Base-by-base conservation (phyloP, 2,888 invertebrate genomes). In the Apeira syringaria region DNA sequence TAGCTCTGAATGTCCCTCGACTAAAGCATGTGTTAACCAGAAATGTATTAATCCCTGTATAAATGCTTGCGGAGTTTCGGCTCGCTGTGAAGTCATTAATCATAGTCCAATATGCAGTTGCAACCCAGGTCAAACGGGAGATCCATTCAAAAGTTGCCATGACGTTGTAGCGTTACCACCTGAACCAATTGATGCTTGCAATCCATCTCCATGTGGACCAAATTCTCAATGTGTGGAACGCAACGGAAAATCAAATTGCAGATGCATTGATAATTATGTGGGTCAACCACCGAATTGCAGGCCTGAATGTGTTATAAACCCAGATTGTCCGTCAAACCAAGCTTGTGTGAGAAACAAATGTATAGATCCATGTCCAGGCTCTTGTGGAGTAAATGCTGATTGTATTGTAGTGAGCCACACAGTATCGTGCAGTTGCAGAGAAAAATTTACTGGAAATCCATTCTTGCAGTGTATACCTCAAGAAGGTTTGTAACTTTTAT, bases 101-200 rank as follows among this genome's bases (percentile, higher is more conserved):
- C 97, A 97, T 68, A 96, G 96, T 70, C 97, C 97, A 7, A 94
- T 96, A 44, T 97, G 97, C 70, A 94, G 93, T 54, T 97, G 97
- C 68, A 94, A 94, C 40, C 79, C 92, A 10, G 94, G 94, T 10
- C 93, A 94, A 75, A 92, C 93, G 12, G 96, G 96, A 24, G 95
- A 96, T 92, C 95, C 96, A 35, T 95, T 96, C 80, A 93, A 93
- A 69, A 92, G 94, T 56, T 95, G 95, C 68, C 90, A 92, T 49
- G 92, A 93, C 56, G 81, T 93, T 32, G 45, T 74, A 6, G 51
- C 61, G 72, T 45, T 53, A 43, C 86, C 64, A 75, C 74, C 66
- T 53, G 78, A 62, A 69, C 78, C 65, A 59, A 78, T 58, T 56
- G 83, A 63, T 81, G 94, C 94, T 5, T 97, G 97, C 66, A 86